Base-by-base conservation (phyloP, 1,140 invertebrate species). In the Sycophila sp. region DNA sequence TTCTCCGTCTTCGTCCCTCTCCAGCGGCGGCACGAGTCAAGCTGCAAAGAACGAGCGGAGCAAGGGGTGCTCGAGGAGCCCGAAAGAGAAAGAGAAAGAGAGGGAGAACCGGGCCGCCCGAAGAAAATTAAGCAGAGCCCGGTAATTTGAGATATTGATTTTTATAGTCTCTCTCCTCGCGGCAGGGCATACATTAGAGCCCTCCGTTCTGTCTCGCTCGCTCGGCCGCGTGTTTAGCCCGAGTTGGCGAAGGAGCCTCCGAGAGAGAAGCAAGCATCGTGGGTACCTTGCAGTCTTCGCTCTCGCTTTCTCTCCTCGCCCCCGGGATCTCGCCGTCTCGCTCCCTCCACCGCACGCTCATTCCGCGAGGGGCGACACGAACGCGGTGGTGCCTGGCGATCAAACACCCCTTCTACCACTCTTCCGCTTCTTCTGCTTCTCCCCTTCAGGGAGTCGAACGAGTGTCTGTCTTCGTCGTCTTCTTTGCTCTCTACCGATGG, bases 141-240 rank as follows among this genome's bases (percentile, higher is more conserved):
- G 83, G 85, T 86, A 86, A 86, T 86, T 86, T 86, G 82, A 85
- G 84, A 83, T 86, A 86, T 85, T 86, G 85, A 86, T 86, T 85
- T 86, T 86, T 86, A 86, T 86, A 85, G 82, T 81, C 83, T 82
- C 80, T 83, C 82, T 83, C 34, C 55, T 59, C 42, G 15, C 34
- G 24, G 51, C 83, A 80, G 30, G 80, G 83, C 83, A 86, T 85
- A 85, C 79, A 85, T 86, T 85, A 86, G 80, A 83, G 79, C 77
- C 73, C 73, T 75, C 74, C 76, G 30, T 7, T 55, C 3, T 34
- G 28, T 17, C 10, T 55, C 15, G 8, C 11, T 53, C 49, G 28
- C 49, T 15, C 28, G 15, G 26, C 15, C 17, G 5, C 32, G n/a
- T n/a, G n/a, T n/a, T n/a, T n/a, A n/a, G n/a, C n/a, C n/a, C n/a